These are phyloP conservation scores for Acanthopagrus latus DNA, from an alignment of 2,797 vertebrate genomes.

Conservation along the genomic window DNA sequence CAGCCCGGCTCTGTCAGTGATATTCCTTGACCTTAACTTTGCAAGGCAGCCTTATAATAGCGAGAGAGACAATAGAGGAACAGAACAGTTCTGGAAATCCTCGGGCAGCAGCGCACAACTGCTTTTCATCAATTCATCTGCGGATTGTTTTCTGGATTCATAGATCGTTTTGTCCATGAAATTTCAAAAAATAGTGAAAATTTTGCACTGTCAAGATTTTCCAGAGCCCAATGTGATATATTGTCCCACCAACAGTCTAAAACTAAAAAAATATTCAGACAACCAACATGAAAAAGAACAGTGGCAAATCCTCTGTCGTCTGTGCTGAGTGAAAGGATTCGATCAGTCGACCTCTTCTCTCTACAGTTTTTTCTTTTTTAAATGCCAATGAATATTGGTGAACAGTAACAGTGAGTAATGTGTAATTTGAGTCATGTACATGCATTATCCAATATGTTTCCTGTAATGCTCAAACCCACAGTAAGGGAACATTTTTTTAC, in stretches of 20 bases:
- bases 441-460: too few relatives aligned
- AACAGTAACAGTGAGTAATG: too few relatives aligned
- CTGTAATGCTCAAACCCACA: too few relatives aligned
- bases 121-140: neutral
- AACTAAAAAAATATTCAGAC: neutral
- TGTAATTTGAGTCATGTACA: too few relatives aligned
- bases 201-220: neutral
- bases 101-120: neutral
- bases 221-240: neutral
- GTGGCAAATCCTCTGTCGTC: too few relatives aligned
- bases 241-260: neutral
- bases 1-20: slow-evolving; percentile 79
- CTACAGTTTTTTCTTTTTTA: neutral
- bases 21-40: slow-evolving; percentile 90
- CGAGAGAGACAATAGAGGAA: slow-evolving; percentile 36
- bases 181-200: neutral
- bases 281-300: neutral
- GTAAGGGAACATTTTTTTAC: too few relatives aligned
- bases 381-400: neutral
- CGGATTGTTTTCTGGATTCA: neutral
- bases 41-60: slow-evolving; percentile 1
- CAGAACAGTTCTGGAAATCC: neutral
- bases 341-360: too few relatives aligned
- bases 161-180: neutral
- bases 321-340: neutral